A percentile compares a stretch with the other conserved stretches of the same genome.
These are phyloP conservation scores for Piprites chloris DNA, from an alignment of 2,113 vertebrate species.

Conservation along the genomic window DNA sequence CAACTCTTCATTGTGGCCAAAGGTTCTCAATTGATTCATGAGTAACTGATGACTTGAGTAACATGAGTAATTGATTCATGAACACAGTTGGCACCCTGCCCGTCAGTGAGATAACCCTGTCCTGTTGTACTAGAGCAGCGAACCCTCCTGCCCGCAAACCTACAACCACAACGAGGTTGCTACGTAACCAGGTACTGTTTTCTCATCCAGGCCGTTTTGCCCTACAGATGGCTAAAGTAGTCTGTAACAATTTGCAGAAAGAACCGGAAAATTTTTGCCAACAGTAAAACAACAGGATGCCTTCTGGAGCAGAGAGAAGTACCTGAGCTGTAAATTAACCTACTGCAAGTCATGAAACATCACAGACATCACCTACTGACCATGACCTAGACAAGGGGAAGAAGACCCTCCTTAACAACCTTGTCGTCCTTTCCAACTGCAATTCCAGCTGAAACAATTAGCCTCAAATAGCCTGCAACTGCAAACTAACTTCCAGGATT, in stretches of 20 bases:
- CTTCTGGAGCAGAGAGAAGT: not conserved
- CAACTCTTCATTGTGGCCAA: not conserved
- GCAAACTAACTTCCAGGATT: not conserved
- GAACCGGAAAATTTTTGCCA: not conserved
- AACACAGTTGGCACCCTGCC: not conserved
- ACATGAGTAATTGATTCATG: no score
- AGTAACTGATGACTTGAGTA: no score
- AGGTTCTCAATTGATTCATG: not conserved
- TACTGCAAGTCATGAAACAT: not conserved
- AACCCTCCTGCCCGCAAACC: not conserved
- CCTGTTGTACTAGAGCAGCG: not conserved
- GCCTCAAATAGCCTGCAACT: not conserved
- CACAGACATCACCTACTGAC: not conserved
- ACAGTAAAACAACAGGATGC: not conserved
- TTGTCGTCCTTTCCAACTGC: not conserved
- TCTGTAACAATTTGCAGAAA: not conserved
- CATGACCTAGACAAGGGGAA: not conserved
- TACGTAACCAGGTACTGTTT: not conserved
- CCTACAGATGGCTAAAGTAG: not conserved
- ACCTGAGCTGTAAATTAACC: not conserved
- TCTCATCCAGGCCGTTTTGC: not conserved
- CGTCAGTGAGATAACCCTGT: not conserved
- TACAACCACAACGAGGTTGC: not conserved
- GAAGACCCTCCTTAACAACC: not conserved
- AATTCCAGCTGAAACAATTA: not conserved